phyloP scores from a whole-genome alignment of 2,797 vertebrate species.

The Gastrophryne carolinensis region DNA sequence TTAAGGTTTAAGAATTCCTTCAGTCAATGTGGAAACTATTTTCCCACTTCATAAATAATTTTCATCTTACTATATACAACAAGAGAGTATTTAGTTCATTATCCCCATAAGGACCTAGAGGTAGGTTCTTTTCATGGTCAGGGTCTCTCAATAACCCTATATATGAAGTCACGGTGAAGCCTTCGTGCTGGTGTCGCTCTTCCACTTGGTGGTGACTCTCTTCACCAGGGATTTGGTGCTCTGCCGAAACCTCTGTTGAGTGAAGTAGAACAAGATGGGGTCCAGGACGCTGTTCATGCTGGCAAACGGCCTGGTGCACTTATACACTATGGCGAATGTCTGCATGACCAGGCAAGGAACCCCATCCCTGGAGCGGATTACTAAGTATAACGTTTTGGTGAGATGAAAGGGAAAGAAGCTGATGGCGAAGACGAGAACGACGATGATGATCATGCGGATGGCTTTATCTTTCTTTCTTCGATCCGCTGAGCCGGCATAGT shows the following conservation, averaged over 20 bases:
- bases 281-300: constrained; percentile 95
- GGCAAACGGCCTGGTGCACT: constrained; percentile 89
- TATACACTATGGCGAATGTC: constrained; percentile 86
- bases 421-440: constrained; percentile 82
- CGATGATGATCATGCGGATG: constrained; percentile 84
- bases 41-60: background rate
- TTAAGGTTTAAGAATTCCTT: background rate
- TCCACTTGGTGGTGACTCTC: constrained; percentile 75
- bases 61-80: background rate
- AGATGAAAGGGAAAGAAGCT: constrained; percentile 95
- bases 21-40: background rate
- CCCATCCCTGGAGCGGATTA: constrained; percentile 70
- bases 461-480: constrained; percentile 83
- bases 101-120: background rate
- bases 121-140: background rate
- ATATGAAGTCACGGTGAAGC: background rate
- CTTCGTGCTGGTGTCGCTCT: constrained; percentile 42
- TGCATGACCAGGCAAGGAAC: constrained; percentile 74
- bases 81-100: too few species aligned
- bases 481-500: constrained; percentile 57
- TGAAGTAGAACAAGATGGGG: constrained; percentile 96
- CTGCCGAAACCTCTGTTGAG: constrained; percentile 79
- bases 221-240: constrained; percentile 77
- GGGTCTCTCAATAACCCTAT: background rate
- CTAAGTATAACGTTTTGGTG: constrained; percentile 90